Conservation (phyloP, 2,888 invertebrate genomes). For the Altica lythri region DNA sequence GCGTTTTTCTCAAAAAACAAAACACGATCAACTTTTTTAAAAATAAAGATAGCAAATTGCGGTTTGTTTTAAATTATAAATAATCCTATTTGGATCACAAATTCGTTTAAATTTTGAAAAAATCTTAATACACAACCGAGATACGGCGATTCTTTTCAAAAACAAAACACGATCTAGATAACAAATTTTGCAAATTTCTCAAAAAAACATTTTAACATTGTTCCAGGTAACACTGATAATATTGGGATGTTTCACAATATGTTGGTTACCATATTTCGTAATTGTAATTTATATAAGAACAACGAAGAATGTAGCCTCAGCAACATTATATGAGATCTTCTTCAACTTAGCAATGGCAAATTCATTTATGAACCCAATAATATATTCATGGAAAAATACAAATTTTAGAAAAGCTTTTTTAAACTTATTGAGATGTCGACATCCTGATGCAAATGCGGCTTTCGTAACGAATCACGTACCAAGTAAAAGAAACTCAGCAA, state of each 20-base stretch:
- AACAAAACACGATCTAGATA: too few relatives aligned
- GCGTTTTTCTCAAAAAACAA: too few relatives aligned
- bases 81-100: too few relatives aligned
- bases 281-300: constrained; percentile 56
- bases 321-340: constrained; percentile 51
- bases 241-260: constrained; percentile 78
- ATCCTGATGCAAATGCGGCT: constrained; percentile 60
- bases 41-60: too few relatives aligned
- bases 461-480: constrained; percentile 62
- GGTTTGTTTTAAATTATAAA: too few relatives aligned
- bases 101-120: too few relatives aligned
- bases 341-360: constrained; percentile 74
- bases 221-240: constrained; percentile 77
- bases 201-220: background rate
- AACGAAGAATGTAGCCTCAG: constrained; percentile 35
- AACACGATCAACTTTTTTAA: too few relatives aligned
- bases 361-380: constrained; percentile 80
- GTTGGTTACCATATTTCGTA: constrained; percentile 80
- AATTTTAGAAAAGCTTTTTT: constrained; percentile 76
- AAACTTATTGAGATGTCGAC: constrained; percentile 68
- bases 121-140: too few relatives aligned
- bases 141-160: too few relatives aligned
- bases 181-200: too few relatives aligned
- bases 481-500: constrained; percentile 59
- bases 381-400: constrained; percentile 85